These are phyloP conservation scores for Aelia acuminata DNA, from an alignment of 2,888 invertebrate species.

Conservation along the genomic window DNA sequence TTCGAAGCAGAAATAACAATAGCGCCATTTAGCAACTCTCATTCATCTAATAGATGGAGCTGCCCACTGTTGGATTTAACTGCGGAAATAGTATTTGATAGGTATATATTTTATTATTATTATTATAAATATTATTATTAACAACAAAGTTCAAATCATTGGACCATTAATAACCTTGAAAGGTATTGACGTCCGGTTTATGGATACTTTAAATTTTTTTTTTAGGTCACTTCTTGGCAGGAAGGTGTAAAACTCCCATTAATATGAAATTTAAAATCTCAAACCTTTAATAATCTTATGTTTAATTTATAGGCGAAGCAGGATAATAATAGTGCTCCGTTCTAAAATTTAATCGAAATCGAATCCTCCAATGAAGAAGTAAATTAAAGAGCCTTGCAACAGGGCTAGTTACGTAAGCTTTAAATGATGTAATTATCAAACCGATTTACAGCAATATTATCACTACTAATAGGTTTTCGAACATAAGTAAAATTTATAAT, in stretches of 20 bases:
- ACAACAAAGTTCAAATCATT: too few relatives aligned
- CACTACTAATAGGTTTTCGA: neutral
- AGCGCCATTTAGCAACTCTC: neutral
- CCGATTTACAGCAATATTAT: neutral
- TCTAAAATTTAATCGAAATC: slow-evolving; percentile 14
- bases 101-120: neutral
- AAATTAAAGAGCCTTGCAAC: neutral
- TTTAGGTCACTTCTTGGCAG: neutral
- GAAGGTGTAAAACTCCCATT: slow-evolving; percentile 2
- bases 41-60: neutral
- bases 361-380: neutral
- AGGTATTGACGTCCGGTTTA: neutral
- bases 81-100: neutral
- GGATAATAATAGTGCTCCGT: neutral
- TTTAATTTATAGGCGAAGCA: neutral
- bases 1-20: neutral
- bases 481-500: too few relatives aligned
- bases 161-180: neutral
- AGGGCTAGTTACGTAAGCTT: neutral
- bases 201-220: neutral
- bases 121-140: too few relatives aligned
- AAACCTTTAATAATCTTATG: neutral
- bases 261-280: neutral
- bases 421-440: neutral
- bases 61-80: neutral